Evolutionary conservation across 2,113 vertebrate genomes (phyloP).

Genomic region (Megaceryle maxima): DNA sequence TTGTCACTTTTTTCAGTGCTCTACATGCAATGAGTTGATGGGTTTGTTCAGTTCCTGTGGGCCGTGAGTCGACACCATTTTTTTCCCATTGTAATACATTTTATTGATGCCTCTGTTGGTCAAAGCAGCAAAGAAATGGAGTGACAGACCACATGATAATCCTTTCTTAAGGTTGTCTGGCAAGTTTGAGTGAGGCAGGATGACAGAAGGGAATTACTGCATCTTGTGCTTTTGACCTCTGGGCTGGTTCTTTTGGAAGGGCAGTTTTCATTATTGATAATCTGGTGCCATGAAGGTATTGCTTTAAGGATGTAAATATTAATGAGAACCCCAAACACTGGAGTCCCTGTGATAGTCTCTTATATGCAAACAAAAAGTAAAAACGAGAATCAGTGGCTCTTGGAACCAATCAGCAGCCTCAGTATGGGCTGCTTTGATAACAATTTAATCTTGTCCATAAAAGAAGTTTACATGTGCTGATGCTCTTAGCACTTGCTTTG

Average conservation of each 20-base stretch:
- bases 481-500: conserved; percentile 30
- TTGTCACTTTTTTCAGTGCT: not conserved
- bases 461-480: conserved; percentile 28
- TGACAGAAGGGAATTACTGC: not conserved
- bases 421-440: not conserved
- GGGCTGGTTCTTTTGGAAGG: not conserved
- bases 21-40: not conserved
- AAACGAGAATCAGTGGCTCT: not conserved
- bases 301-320: not conserved
- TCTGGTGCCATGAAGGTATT: not conserved
- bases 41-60: not conserved
- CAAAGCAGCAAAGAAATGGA: not conserved
- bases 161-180: not conserved
- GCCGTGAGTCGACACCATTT: not conserved
- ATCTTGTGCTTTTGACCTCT: not conserved
- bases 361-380: conserved; percentile 3
- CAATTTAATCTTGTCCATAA: conserved; percentile 7
- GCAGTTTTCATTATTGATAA: not conserved
- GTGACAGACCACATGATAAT: not conserved
- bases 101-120: not conserved
- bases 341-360: not conserved
- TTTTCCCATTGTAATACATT: not conserved
- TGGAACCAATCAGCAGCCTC: not conserved
- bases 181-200: not conserved
- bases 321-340: not conserved